A percentile compares a stretch with the other conserved stretches of the same genome.
These are phyloP conservation scores for Cylas formicarius DNA, from an alignment of 1,140 invertebrate species.

Conservation along the genomic window DNA sequence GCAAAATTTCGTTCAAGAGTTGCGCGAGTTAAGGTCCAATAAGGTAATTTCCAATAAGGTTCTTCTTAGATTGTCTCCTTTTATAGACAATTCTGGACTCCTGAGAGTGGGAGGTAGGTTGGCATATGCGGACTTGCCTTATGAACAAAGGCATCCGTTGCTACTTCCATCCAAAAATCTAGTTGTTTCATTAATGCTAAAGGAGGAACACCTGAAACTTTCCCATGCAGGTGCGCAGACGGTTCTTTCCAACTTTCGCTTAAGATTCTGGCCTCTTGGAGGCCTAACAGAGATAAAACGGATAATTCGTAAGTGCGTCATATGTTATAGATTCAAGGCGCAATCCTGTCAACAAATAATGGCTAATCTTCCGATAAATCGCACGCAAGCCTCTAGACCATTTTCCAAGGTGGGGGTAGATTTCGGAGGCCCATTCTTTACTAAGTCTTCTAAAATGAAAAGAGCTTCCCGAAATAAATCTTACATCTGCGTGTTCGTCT, in stretches of 20 bases:
- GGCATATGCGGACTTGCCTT: conserved; percentile 5
- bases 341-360: conserved; percentile 2
- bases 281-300: conserved; percentile 19
- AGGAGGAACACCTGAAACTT: conserved; percentile 5
- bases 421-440: conserved; percentile 33
- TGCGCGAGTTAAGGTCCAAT: conserved; percentile 1
- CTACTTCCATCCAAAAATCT: conserved; percentile 9
- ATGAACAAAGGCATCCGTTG: conserved; percentile 10
- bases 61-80: conserved; percentile 8
- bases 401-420: conserved; percentile 33
- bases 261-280: conserved; percentile 11
- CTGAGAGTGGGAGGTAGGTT: conserved; percentile 7
- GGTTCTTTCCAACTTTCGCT: conserved; percentile 2
- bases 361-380: conserved; percentile 22
- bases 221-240: conserved; percentile 3
- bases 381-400: conserved; percentile 24
- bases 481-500: conserved; percentile 17
- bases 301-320: conserved; percentile 8
- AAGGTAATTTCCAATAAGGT: conserved; percentile 7
- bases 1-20: conserved; percentile 3
- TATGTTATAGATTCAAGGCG: conserved; percentile 10
- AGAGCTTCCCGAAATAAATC: conserved; percentile 1
- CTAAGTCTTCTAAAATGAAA: conserved; percentile 2
- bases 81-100: conserved; percentile 16
- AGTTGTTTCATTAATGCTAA: conserved; percentile 4